Evolutionary conservation across 2,797 vertebrate genomes (phyloP).

Genomic region (Pantherophis vulpinus): DNA sequence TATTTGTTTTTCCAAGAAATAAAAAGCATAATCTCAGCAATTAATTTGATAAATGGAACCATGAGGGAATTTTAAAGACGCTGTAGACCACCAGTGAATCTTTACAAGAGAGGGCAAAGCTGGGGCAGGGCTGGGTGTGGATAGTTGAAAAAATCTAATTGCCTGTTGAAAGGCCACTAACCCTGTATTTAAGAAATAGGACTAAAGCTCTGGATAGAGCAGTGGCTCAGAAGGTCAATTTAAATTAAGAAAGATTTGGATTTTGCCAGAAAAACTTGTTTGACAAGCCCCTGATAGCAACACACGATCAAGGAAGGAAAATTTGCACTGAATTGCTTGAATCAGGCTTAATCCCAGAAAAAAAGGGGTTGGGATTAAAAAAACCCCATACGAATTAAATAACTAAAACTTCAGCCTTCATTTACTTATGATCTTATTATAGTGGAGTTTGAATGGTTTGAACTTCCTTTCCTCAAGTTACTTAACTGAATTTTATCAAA

Average conservation of each 20-base stretch:
- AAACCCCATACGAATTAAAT: neutral
- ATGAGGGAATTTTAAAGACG: neutral
- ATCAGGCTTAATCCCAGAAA: neutral
- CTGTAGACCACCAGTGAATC: neutral
- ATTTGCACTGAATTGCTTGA: neutral
- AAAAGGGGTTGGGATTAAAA: neutral
- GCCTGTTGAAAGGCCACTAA: neutral
- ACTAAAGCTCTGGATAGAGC: neutral
- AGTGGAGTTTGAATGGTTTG: neutral
- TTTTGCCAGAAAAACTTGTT: neutral
- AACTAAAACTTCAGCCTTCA: neutral
- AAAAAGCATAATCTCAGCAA: neutral
- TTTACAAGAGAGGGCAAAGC: neutral
- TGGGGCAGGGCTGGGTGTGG: neutral
- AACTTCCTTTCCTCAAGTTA: neutral
- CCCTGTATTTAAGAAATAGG: neutral
- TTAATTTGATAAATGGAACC: neutral
- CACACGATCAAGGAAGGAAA: neutral
- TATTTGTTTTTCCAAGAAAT: neutral
- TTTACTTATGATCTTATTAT: neutral
- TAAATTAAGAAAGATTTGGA: neutral
- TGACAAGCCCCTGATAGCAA: neutral
- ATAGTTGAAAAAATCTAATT: neutral
- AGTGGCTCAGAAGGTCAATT: neutral
- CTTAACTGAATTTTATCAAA: neutral